phyloP scores from a whole-genome alignment of 2,888 invertebrate genomes.

The Mystacides longicornis region DNA sequence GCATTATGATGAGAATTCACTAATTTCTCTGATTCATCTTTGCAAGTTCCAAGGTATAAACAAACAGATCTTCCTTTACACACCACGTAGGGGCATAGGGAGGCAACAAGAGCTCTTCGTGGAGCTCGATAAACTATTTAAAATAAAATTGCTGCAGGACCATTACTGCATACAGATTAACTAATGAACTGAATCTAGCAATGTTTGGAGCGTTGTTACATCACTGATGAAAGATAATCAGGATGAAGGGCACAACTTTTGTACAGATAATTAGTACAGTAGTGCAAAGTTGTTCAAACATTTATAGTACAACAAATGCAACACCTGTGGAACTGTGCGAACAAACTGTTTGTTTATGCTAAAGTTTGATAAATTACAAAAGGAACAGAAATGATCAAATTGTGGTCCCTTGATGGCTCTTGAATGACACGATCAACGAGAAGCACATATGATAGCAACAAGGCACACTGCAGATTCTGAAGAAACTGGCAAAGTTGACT shows the following conservation, averaged over 20 bases:
- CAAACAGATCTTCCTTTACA: too few species aligned
- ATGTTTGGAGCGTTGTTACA: constrained; percentile 12
- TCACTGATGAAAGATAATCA: constrained; percentile 11
- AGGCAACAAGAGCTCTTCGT: too few species aligned
- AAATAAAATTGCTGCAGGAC: neutral
- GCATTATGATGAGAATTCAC: too few species aligned
- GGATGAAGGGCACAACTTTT: constrained; percentile 8
- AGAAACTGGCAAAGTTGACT: neutral
- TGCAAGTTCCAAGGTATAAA: neutral
- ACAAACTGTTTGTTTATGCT: constrained; percentile 6
- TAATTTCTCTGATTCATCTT: too few species aligned
- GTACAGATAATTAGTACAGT: constrained; percentile 10
- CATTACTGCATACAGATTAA: neutral
- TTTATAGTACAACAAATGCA: neutral
- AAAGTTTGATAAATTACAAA: constrained; percentile 5
- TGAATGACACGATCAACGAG: constrained; percentile 5
- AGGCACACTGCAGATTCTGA: neutral
- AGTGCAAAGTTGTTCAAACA: constrained; percentile 8
- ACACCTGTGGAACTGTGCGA: constrained; percentile 8
- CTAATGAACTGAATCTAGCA: neutral
- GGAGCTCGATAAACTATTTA: neutral
- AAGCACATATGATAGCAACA: constrained; percentile 5
- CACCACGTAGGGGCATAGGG: too few species aligned
- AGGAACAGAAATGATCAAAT: neutral
- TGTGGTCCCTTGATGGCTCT: constrained; percentile 2